phyloP scores from a whole-genome alignment of 2,888 invertebrate genomes.

The Drosophila fungiperda region DNA sequence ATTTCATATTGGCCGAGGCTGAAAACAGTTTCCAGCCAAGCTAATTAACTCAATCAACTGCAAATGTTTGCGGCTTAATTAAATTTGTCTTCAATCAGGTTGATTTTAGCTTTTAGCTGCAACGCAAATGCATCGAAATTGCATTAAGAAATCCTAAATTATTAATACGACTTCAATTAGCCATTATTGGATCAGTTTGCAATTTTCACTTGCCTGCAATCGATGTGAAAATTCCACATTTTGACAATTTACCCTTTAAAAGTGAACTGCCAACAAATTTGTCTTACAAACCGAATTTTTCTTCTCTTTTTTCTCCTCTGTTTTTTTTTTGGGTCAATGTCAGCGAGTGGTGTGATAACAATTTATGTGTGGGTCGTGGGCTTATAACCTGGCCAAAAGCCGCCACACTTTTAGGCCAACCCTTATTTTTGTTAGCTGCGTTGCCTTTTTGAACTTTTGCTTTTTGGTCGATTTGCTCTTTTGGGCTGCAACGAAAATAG shows the following conservation, averaged over 20 bases:
- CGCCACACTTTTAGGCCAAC: conserved; percentile 10
- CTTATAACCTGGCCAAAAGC: conserved; percentile 4
- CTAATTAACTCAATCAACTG: conserved; percentile 32
- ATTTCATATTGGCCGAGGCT: conserved; percentile 3
- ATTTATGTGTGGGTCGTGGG: conserved; percentile 37
- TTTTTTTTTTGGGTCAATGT: conserved; percentile 59
- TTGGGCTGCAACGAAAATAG: conserved; percentile 24
- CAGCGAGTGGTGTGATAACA: conserved; percentile 48
- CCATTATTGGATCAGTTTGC: conserved; percentile 3
- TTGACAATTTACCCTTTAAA: not conserved
- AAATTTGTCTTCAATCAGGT: conserved; percentile 35
- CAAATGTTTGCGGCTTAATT: conserved; percentile 42
- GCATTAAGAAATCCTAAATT: conserved; percentile 21
- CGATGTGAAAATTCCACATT: conserved; percentile 22
- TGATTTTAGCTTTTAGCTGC: conserved; percentile 34
- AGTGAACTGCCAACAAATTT: conserved; percentile 22
- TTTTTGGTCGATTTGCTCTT: conserved; percentile 7
- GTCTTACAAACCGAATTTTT: conserved; percentile 14
- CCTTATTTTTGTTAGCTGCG: conserved; percentile 25
- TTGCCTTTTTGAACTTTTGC: conserved; percentile 35
- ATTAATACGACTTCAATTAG: conserved; percentile 20
- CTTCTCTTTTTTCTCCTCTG: not conserved
- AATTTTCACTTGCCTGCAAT: conserved; percentile 18
- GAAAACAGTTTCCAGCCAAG: conserved; percentile 1
- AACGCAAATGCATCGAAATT: conserved; percentile 27